Base-by-base conservation (phyloP, 2,888 invertebrate genomes). In the Teleiodes luculella region DNA sequence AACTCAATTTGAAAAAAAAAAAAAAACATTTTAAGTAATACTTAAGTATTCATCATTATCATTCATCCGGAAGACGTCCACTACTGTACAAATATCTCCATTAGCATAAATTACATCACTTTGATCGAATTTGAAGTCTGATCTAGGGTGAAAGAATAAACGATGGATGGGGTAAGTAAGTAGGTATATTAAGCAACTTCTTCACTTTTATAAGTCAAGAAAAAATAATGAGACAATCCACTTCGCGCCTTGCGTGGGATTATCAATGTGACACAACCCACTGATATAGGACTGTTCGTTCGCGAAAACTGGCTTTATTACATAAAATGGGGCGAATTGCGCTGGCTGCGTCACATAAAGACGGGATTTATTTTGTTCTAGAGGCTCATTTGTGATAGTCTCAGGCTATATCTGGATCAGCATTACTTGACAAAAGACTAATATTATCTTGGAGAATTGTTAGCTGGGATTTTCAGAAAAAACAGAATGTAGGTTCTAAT, bases 181-280 rank as follows among this genome's bases (percentile, higher is more conserved):
- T 24, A 24, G 3, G 24, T 24, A 24, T 24, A 24, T 24, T 24
- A n/a, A n/a, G 24, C 24, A 24, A 24, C 3, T 24, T 6, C 24
- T 24, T 24, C 24, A 6, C 6, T 33, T 8, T 33, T 3, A 33
- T n/a, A n/a, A n/a, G n/a, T n/a, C n/a, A n/a, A 10, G 10, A 33
- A 66, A 76, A 76, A 77, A 77, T 78, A 78, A 77, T 75, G 63
- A 74, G 70, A 76, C 66, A 68, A 69, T 66, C 70, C 66, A 70
- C 70, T 69, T 65, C 63, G 64, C 63, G 11, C 33, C 16, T 71
- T 63, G 58, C 52, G 56, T 33, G 1, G 55, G 63, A 64, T 65
- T 66, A 52, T 48, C 48, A 31, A 39, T 14, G 48, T 41, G 48
- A 54, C 53, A 49, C 53, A 49, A 31, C 48, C 35, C 13, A 24